A percentile compares a stretch with the other conserved stretches of the same genome.
Conservation (phyloP, 2,797 vertebrate genomes). For the Gymnoscopelus braueri region DNA sequence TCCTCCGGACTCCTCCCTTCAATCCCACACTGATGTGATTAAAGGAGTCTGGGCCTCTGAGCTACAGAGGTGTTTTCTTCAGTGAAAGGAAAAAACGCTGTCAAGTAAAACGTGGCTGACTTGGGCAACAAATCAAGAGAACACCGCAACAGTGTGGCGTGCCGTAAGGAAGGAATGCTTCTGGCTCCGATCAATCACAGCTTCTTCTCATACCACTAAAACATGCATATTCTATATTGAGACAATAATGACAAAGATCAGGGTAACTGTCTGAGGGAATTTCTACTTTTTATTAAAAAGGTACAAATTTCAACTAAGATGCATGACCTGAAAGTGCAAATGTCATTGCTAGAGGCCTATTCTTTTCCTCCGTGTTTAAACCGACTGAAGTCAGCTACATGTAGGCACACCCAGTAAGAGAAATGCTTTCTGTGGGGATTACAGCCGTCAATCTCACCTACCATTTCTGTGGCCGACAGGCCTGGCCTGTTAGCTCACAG, state of each 20-base stretch:
- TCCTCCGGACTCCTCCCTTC: constrained; percentile 43
- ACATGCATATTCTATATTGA: not conserved
- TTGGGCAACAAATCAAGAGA: constrained; percentile 2
- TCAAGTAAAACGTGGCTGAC: constrained; percentile 7
- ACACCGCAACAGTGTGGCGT: not conserved
- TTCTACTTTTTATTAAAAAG: not conserved
- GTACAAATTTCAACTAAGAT: not conserved
- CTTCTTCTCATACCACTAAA: not conserved
- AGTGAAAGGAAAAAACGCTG: constrained; percentile 17
- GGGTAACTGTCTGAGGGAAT: not conserved
- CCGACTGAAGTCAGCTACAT: constrained; percentile 4
- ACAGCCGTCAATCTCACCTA: constrained; percentile 23
- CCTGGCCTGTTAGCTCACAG: constrained; percentile 1
- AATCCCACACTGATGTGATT: constrained; percentile 41
- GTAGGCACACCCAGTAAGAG: constrained; percentile 14
- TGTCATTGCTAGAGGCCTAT: not conserved
- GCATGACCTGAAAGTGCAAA: not conserved
- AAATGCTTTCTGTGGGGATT: constrained; percentile 20
- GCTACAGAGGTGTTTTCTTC: constrained; percentile 29
- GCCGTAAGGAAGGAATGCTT: constrained; percentile 3
- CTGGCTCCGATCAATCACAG: not conserved
- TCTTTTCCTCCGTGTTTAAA: not conserved
- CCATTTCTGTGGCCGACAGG: not conserved
- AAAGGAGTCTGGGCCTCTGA: constrained; percentile 40
- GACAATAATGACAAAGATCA: not conserved